Conservation (phyloP, 2,888 invertebrate species). For the Andrena bicolor region DNA sequence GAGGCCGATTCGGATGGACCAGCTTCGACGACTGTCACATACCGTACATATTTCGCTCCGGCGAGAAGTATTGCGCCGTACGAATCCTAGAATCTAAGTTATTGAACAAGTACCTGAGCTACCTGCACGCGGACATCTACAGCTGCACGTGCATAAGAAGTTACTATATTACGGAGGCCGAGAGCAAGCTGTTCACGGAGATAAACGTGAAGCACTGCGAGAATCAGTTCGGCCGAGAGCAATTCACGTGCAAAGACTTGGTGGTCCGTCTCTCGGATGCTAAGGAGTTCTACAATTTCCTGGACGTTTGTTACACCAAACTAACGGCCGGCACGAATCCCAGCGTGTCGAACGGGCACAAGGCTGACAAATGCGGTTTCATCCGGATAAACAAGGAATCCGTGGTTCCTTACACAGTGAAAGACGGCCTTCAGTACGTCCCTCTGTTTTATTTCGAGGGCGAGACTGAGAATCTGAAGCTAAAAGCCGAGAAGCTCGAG, state of each 20-base stretch:
- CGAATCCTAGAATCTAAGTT: slow-evolving; percentile 97
- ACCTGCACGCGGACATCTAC: slow-evolving; percentile 95
- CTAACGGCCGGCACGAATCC: slow-evolving; percentile 90
- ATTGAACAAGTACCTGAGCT: slow-evolving; percentile 94
- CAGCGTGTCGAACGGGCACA: slow-evolving; percentile 85
- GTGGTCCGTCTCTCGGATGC: slow-evolving; percentile 96
- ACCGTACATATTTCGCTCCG: slow-evolving; percentile 94
- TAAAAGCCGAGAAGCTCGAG: slow-evolving; percentile 94
- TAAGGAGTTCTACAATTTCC: slow-evolving; percentile 95
- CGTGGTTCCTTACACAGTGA: slow-evolving; percentile 96
- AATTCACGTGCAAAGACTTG: slow-evolving; percentile 95
- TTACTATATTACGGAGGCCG: slow-evolving; percentile 96
- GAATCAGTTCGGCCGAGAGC: slow-evolving; percentile 94
- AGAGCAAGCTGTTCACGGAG: slow-evolving; percentile 95
- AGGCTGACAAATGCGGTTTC: slow-evolving; percentile 93
- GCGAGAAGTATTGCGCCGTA: slow-evolving; percentile 96
- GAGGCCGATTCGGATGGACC: slow-evolving; percentile 96
- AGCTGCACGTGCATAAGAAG: slow-evolving; percentile 96
- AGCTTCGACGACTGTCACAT: slow-evolving; percentile 94
- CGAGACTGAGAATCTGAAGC: slow-evolving; percentile 95
- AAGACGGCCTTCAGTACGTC: slow-evolving; percentile 94
- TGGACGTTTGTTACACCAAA: slow-evolving; percentile 95
- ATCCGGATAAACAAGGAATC: slow-evolving; percentile 97
- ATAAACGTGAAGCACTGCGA: slow-evolving; percentile 97
- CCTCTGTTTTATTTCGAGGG: slow-evolving; percentile 96